Conservation (phyloP, 2,797 vertebrate species). For the Xyrichtys novacula region DNA sequence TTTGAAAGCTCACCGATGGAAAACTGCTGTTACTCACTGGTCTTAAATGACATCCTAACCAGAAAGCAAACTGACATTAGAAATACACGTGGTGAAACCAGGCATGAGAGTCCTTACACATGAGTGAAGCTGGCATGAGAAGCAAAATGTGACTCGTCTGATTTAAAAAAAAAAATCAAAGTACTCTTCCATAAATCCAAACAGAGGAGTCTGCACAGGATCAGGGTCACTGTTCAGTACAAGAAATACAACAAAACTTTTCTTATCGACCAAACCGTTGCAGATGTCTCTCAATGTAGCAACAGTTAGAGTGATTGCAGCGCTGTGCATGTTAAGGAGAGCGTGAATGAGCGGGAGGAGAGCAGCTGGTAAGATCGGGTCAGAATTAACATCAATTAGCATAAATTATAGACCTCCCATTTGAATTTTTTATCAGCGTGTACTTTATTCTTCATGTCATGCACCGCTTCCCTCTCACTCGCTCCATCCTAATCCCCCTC, state of each 20-base stretch:
- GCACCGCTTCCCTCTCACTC: slow-evolving; percentile 11
- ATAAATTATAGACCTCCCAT: slow-evolving; percentile 57
- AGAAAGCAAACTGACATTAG: not conserved
- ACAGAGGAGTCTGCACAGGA: not conserved
- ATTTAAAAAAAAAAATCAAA: not conserved
- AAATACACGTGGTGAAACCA: not conserved
- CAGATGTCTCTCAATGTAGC: not conserved
- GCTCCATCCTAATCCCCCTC: not conserved
- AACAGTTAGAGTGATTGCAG: slow-evolving; percentile 11
- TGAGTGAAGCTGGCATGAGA: not conserved
- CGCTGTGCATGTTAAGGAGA: slow-evolving; percentile 10
- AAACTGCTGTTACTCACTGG: not conserved
- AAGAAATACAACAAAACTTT: not conserved
- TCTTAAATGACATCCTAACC: not conserved
- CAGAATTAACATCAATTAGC: slow-evolving; percentile 64
- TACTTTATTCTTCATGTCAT: slow-evolving; percentile 25
- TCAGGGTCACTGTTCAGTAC: not conserved
- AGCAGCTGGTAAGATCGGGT: slow-evolving; percentile 23
- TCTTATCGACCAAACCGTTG: not conserved
- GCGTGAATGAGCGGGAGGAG: slow-evolving; percentile 23
- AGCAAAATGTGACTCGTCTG: not conserved
- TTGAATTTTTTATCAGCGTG: slow-evolving; percentile 38
- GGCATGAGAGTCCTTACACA: not conserved
- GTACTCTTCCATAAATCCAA: not conserved
- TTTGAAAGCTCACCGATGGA: not conserved